These are phyloP conservation scores for Agrotis segetum DNA, from an alignment of 2,888 invertebrate species.

Conservation along the genomic window DNA sequence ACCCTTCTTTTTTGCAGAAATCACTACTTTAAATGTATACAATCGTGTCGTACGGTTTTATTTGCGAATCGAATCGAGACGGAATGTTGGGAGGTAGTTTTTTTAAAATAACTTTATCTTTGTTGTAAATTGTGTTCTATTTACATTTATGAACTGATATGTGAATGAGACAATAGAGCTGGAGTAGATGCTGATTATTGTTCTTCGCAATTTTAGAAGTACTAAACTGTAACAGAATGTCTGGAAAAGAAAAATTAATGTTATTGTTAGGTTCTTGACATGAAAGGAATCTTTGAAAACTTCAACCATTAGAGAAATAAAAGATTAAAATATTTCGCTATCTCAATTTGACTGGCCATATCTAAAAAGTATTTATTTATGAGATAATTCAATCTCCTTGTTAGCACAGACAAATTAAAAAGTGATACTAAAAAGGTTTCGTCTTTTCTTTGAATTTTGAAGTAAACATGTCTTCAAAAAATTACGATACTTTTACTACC, in stretches of 20 bases:
- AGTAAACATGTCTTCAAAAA: too few species aligned
- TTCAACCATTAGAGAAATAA: too few species aligned
- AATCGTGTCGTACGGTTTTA: conserved; percentile 65
- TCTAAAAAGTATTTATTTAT: too few species aligned
- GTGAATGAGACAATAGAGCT: conserved; percentile 31
- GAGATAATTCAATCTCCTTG: too few species aligned
- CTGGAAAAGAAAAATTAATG: background rate
- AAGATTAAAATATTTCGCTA: too few species aligned
- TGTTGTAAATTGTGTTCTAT: conserved; percentile 51
- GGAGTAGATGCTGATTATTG: conserved; percentile 16
- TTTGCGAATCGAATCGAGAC: conserved; percentile 61
- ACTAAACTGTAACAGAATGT: background rate
- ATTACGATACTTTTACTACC: background rate
- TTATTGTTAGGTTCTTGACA: background rate
- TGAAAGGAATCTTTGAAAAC: background rate
- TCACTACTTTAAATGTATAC: conserved; percentile 70
- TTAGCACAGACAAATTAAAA: too few species aligned
- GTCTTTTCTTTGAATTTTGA: too few species aligned
- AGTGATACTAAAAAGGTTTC: too few species aligned
- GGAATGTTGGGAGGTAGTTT: conserved; percentile 51
- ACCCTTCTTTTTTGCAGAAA: conserved; percentile 69
- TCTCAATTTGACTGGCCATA: too few species aligned
- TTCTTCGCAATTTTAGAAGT: conserved; percentile 7
- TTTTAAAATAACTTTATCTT: conserved; percentile 61
- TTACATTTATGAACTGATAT: conserved; percentile 51